Evolutionary conservation across 2,888 invertebrate genomes (phyloP), one percentile per base, ranked within the genome.

Genomic region (Melipona beecheii): DNA sequence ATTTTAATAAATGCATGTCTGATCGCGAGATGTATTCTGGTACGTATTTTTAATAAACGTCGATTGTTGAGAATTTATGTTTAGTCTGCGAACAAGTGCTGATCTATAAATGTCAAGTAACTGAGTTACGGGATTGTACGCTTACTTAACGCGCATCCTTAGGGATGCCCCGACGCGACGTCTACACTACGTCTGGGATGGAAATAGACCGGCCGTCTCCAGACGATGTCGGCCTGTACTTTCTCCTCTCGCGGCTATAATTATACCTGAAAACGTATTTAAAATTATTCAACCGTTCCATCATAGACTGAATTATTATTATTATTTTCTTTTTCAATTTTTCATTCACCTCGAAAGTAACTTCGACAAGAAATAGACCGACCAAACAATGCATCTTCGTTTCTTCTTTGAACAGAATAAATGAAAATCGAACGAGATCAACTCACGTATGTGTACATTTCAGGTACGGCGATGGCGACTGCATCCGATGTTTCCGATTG

Each of bases 401-500:
- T 31, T 13, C 11, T 62, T 31, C 19, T 21, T 13, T 11, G 19
- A 31, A 62, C 19, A 15, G 2, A 1, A 4, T 5, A 6, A 54
- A 66, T 58, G 27, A 58, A 43, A 31, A 27, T 2, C n/a, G 15
- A n/a, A n/a, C 15, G 9, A 64, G 36, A 0, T 24, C 15, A 0
- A 15, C 52, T 43, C 27, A 2, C 13, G 24, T 31, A 31, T 31
- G 71, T 21, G 43, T 43, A 9, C 43, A 21, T 62, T 87, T 74
- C 91, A 96, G 96, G 88, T 95, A 95, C 83, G 95, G 95, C 54
- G 95, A 95, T 81, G 95, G 95, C 64, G 95, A 95, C 85, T 96
- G 96, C 92, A 95, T 96, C 88, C 95, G 96, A 83, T 96, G 96
- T 91, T 95, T 96, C 88, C 95, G 96, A 86, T 91, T 96, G 81